These are phyloP conservation scores for Nomada fucata DNA, from an alignment of 2,888 invertebrate species.

Conservation along the genomic window DNA sequence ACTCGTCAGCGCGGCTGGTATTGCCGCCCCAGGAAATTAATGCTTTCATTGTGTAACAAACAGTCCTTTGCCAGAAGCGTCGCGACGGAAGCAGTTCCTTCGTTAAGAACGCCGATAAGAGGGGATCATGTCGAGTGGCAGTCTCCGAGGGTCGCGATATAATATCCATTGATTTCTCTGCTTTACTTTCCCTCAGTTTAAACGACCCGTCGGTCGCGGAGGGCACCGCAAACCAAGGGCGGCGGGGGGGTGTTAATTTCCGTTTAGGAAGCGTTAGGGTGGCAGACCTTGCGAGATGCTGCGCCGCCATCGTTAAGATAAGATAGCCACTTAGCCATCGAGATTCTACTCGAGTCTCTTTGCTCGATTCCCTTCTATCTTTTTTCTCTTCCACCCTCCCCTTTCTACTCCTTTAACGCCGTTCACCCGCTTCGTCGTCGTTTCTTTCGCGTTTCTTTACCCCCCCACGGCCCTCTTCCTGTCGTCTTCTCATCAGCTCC, in stretches of 20 bases:
- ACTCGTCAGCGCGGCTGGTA: constrained; percentile 15
- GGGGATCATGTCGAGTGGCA: constrained; percentile 27
- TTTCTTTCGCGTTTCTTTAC: not conserved
- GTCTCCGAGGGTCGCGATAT: constrained; percentile 60
- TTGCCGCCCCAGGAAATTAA: constrained; percentile 76
- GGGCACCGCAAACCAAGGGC: constrained; percentile 40
- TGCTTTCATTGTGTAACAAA: constrained; percentile 75
- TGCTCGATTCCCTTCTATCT: constrained; percentile 19
- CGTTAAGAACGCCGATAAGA: constrained; percentile 23
- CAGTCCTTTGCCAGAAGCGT: constrained; percentile 58
- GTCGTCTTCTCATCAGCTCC: constrained; percentile 52
- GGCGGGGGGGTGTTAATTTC: constrained; percentile 81
- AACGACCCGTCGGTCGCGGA: constrained; percentile 28
- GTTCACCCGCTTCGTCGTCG: not conserved
- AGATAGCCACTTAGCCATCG: constrained; percentile 82
- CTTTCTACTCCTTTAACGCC: not conserved
- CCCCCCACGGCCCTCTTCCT: constrained; percentile 25
- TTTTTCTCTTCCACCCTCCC: not conserved
- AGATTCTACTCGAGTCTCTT: constrained; percentile 73
- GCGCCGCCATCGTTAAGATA: constrained; percentile 80
- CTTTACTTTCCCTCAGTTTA: constrained; percentile 57
- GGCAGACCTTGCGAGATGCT: constrained; percentile 72
- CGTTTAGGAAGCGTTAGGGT: constrained; percentile 81
- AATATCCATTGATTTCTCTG: constrained; percentile 79
- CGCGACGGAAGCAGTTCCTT: not conserved